Base-by-base conservation (phyloP, 2,888 invertebrate genomes). In the Cerastis leucographa region DNA sequence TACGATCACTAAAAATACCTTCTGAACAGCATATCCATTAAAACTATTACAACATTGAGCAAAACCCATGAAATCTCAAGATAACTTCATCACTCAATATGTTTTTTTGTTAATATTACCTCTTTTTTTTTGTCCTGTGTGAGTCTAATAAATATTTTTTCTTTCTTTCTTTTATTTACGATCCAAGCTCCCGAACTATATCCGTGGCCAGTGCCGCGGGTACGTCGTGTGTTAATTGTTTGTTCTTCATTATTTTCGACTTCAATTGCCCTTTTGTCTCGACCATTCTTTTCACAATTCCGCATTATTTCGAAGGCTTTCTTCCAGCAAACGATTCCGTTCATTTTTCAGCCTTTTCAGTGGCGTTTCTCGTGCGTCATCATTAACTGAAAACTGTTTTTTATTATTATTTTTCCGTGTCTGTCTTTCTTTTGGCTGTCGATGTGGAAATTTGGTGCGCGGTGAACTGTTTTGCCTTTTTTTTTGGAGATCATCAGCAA, bases 191-290 rank as follows among this genome's bases (percentile, higher is more conserved):
- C 85, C 74, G 71, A 22, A 25, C 89, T 87, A 86, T 19, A 64
- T 69, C 73, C 73, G 69, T 77, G 87, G 82, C 78, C 85, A 78
- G 81, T 76, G 82, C 85, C 84, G 80, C 87, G 85, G 89, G 88
- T 89, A 90, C 89, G 91, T 90, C 93, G 94, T 94, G 95, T 96
- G 96, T 96, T 96, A 96, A 96, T 96, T 96, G 96, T 96, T 96
- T 96, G 95, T 95, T 94, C 91, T 94, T 94, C 95, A 96, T 96
- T 96, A 96, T 96, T 94, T 94, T 94, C 94, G 92, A 93, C 96
- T 96, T 96, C 96, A 96, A 96, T 96, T 96, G 95, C 96, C 96
- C 94, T 93, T 95, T 96, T 96, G 96, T 96, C 90, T 92, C 89
- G 77, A 78, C 92, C 89, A 94, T 95, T 95, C 94, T 94, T 94